Percentiles rank a stretch among this genome's conserved stretches.
Evolutionary conservation across 2,113 vertebrate genomes (phyloP).

Genomic region (Brevimyrus niger): DNA sequence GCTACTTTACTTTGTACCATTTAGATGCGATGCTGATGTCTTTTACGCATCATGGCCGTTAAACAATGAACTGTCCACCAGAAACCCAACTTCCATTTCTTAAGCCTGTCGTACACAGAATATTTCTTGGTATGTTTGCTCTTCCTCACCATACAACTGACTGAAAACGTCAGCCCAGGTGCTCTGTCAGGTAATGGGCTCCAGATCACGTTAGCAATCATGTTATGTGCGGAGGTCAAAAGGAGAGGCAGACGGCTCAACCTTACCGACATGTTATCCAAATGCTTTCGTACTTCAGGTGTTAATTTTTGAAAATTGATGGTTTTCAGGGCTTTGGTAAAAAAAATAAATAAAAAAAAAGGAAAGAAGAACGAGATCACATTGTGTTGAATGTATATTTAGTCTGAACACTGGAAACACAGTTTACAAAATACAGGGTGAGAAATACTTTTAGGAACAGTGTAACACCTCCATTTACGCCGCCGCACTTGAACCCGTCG

Average conservation of each 20-base stretch:
- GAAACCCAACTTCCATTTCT: not conserved
- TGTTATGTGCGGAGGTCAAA: not conserved
- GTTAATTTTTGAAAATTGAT: slow-evolving; percentile 82
- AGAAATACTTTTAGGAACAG: not conserved
- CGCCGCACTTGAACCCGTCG: slow-evolving; percentile 58
- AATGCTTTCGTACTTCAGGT: slow-evolving; percentile 56
- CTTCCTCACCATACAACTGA: not conserved
- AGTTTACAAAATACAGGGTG: not conserved
- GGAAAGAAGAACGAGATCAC: not conserved
- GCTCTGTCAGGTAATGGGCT: not conserved
- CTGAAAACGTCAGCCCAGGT: not conserved
- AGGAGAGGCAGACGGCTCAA: not conserved
- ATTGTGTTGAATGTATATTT: not conserved
- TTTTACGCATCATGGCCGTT: not conserved
- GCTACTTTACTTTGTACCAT: not conserved
- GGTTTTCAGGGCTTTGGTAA: slow-evolving; percentile 62
- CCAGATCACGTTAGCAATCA: not conserved
- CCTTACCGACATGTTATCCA: slow-evolving; percentile 68
- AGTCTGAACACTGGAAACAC: not conserved
- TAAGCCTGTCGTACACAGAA: not conserved
- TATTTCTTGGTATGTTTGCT: not conserved
- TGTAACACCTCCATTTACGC: slow-evolving; percentile 73
- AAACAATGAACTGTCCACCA: not conserved
- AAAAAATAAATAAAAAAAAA: not conserved
- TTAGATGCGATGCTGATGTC: not conserved